Base-by-base conservation (phyloP, 2,797 vertebrate genomes). In the Pseudochromis fuscus region DNA sequence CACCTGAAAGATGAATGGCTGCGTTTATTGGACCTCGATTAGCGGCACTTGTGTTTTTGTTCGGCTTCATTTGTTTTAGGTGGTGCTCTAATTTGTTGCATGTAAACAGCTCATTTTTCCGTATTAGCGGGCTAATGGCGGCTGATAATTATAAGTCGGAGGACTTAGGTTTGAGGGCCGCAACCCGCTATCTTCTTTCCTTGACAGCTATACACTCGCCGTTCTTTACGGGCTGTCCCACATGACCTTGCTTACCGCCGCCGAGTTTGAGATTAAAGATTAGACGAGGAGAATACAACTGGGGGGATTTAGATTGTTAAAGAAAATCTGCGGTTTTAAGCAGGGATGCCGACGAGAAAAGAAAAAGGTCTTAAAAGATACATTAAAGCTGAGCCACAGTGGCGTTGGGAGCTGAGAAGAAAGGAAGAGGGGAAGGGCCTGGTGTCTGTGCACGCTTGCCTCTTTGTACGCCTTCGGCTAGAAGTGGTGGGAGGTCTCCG, bases 51-150 rank as follows among this genome's bases (percentile, higher is more conserved):
- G 62, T 79, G 74, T 69, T 68, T 79, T 67, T 67, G 60, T n/a
- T 46, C 48, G 46, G 77, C 66, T 83, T 76, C 61, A 53, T 85
- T 88, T 87, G 74, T 81, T 86, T 87, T 42, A 72, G 87, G 83
- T 74, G 66, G 59, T 33, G 81, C 79, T 84, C 68, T 81, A 90
- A 90, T 91, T 91, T 88, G 79, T 79, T 52, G 56, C 57, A 56
- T 11, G 46, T 77, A 80, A 88, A 75, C 80, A 78, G 71, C 79
- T 89, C 60, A 80, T 87, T 89, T 80, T 71, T 92, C 89, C 87
- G 86, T 81, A 86, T 90, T 87, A 87, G 83, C 38, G 0, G 5
- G 7, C 23, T 87, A 82, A 86, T 67, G 49, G 59, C n/a, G 45
- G 25, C 48, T 55, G 30, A 46, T 73, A 50, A 51, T 71, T 69